phyloP scores from a whole-genome alignment of 2,113 vertebrate species.

The Hemiscyllium ocellatum region DNA sequence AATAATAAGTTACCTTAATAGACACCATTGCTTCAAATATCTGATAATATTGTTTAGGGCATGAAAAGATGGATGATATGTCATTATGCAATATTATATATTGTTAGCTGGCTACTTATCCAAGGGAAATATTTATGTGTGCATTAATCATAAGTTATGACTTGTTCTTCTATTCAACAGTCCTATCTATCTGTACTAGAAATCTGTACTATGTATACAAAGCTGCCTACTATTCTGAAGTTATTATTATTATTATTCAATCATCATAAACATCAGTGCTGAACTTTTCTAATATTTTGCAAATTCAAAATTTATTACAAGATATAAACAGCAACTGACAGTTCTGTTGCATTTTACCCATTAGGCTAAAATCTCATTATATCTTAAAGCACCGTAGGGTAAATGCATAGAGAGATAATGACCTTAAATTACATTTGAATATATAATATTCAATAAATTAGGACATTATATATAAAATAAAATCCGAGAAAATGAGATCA shows the following conservation, averaged over 20 bases:
- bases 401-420: background rate
- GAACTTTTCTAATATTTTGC: background rate
- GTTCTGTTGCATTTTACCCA: background rate
- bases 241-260: background rate
- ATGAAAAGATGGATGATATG: background rate
- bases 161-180: background rate
- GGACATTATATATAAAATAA: background rate
- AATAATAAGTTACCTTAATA: background rate
- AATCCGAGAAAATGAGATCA: background rate
- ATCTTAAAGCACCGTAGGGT: background rate
- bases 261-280: background rate
- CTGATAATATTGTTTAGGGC: background rate
- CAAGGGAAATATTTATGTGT: background rate
- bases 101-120: background rate
- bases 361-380: background rate
- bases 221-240: background rate
- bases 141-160: background rate
- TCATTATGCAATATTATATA: background rate
- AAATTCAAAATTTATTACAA: background rate
- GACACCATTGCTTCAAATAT: background rate
- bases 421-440: background rate
- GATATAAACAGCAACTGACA: background rate
- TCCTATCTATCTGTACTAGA: background rate
- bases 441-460: background rate
- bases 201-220: background rate